phyloP scores from a whole-genome alignment of 2,797 vertebrate genomes.

The Hydrolagus colliei region DNA sequence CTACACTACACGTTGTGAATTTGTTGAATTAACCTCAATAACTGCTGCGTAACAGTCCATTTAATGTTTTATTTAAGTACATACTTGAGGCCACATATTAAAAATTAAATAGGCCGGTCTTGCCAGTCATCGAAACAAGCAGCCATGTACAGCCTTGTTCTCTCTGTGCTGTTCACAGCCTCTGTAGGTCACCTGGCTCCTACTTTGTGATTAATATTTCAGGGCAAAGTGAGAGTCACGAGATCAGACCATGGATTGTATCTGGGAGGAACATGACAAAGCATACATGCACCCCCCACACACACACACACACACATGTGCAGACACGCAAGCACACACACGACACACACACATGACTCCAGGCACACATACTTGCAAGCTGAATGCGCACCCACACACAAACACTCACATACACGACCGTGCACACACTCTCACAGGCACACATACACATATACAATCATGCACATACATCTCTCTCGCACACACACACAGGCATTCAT shows the following conservation, averaged over 20 bases:
- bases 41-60: background rate
- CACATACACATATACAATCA: background rate
- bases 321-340: background rate
- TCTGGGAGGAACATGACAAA: too few relatives aligned
- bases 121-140: conserved; percentile 1
- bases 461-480: too few relatives aligned
- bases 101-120: conserved; percentile 15
- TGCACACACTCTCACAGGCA: background rate
- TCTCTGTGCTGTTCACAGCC: too few relatives aligned
- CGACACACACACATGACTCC: background rate
- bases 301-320: background rate
- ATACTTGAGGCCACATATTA: background rate
- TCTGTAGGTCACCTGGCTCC: too few relatives aligned
- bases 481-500: too few relatives aligned
- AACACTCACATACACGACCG: too few relatives aligned
- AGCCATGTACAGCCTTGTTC: too few relatives aligned
- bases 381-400: background rate
- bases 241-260: too few relatives aligned
- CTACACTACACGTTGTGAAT: background rate
- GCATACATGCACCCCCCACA: background rate
- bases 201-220: too few relatives aligned
- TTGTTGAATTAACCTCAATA: background rate
- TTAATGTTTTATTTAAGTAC: background rate
- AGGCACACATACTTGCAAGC: background rate
- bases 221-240: too few relatives aligned